Percentiles rank a stretch among this genome's conserved stretches.
These are phyloP conservation scores for Neodiprion lecontei DNA, from an alignment of 1,140 invertebrate genomes.

Conservation along the genomic window DNA sequence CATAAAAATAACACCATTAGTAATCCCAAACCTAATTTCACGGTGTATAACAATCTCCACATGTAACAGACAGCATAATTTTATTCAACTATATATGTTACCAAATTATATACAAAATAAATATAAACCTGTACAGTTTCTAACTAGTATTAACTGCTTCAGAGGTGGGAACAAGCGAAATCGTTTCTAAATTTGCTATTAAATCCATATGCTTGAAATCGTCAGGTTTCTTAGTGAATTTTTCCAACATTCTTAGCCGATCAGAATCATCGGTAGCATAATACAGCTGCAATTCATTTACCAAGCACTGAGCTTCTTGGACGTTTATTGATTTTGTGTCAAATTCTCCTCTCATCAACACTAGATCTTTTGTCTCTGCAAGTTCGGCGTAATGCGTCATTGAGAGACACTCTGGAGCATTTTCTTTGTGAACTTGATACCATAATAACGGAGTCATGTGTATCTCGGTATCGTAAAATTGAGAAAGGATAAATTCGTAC, in stretches of 20 bases:
- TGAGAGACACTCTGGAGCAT: constrained; percentile 88
- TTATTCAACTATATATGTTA: too few relatives aligned
- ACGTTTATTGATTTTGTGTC: constrained; percentile 80
- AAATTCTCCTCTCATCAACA: constrained; percentile 89
- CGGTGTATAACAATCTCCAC: too few relatives aligned
- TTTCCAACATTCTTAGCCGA: constrained; percentile 72
- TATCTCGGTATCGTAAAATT: constrained; percentile 76
- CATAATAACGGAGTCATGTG: constrained; percentile 89
- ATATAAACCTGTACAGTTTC: background rate
- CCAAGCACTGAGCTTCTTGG: constrained; percentile 83
- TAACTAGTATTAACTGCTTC: constrained; percentile 6
- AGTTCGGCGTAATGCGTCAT: constrained; percentile 86
- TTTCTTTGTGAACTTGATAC: constrained; percentile 90
- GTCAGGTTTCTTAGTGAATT: constrained; percentile 76
- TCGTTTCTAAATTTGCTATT: constrained; percentile 80
- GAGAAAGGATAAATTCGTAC: constrained; percentile 88
- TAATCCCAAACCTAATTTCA: too few relatives aligned
- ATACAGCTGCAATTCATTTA: constrained; percentile 87
- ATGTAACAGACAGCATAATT: too few relatives aligned
- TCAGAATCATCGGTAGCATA: constrained; percentile 72
- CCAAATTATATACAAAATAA: background rate
- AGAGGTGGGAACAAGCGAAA: constrained; percentile 55
- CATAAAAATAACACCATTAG: too few relatives aligned
- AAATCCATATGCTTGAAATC: constrained; percentile 86
- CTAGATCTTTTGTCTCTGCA: constrained; percentile 76